phyloP scores from a whole-genome alignment of 2,888 invertebrate genomes.

The Blastobasis adustella region DNA sequence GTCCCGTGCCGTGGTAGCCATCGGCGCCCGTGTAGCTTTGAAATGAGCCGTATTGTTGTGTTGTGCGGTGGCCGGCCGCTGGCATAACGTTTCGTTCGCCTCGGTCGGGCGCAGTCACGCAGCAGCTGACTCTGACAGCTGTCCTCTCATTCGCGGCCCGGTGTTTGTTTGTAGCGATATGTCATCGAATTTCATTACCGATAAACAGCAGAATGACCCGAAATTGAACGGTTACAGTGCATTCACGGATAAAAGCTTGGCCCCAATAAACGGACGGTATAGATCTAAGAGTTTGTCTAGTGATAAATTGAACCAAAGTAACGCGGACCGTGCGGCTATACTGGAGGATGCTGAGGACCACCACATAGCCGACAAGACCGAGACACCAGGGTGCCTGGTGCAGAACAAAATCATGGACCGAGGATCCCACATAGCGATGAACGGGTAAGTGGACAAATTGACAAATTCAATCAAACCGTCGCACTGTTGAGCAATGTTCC shows the following conservation, averaged over 20 bases:
- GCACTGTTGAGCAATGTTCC: neutral
- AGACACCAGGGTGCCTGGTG: conserved; percentile 63
- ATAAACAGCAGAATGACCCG: conserved; percentile 53
- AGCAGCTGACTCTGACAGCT: conserved; percentile 53
- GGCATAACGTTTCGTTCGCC: conserved; percentile 51
- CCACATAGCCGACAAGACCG: conserved; percentile 51
- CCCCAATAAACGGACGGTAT: conserved; percentile 52
- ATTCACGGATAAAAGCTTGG: conserved; percentile 53
- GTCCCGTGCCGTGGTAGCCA: conserved; percentile 20
- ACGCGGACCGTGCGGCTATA: conserved; percentile 62
- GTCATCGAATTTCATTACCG: conserved; percentile 59
- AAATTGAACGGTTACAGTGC: conserved; percentile 60
- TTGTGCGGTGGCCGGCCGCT: conserved; percentile 32
- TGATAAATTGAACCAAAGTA: conserved; percentile 65
- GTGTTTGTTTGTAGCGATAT: conserved; percentile 43
- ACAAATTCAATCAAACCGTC: neutral
- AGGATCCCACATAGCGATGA: conserved; percentile 22
- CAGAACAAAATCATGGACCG: conserved; percentile 45
- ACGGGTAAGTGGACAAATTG: conserved; percentile 5
- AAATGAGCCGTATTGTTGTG: conserved; percentile 47
- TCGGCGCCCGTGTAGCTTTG: conserved; percentile 19
- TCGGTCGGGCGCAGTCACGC: conserved; percentile 45
- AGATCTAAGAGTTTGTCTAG: conserved; percentile 66
- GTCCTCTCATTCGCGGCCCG: conserved; percentile 38
- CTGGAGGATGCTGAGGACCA: conserved; percentile 61